Evolutionary conservation across 2,113 vertebrate genomes (phyloP).

Genomic region (Rhodinocichla rosea): DNA sequence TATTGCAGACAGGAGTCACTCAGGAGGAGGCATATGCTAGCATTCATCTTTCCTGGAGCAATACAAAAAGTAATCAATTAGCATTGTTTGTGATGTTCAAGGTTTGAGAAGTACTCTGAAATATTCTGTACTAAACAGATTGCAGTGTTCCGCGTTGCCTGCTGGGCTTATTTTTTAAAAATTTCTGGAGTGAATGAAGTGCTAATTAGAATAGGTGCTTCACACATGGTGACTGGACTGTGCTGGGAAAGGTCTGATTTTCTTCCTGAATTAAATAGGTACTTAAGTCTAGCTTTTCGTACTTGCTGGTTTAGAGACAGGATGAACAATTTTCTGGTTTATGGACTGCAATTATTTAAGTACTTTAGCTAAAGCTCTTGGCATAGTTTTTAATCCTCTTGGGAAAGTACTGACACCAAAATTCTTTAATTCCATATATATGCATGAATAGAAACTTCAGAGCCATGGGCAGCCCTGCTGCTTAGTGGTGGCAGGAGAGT

Average conservation of each 20-base stretch:
- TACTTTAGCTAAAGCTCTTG: neutral
- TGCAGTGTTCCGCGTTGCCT: neutral
- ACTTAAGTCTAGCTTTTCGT: neutral
- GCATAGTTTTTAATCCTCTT: neutral
- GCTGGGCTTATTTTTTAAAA: neutral
- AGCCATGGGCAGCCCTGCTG: neutral
- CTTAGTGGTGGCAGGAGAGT: neutral
- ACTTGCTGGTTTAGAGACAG: neutral
- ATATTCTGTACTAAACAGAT: neutral
- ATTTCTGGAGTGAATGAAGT: neutral
- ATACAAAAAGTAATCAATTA: neutral
- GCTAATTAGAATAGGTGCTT: constrained; percentile 3
- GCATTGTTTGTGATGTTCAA: neutral
- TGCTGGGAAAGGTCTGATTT: neutral
- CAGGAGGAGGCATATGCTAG: neutral
- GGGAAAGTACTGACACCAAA: neutral
- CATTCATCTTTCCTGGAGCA: neutral
- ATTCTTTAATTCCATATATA: neutral
- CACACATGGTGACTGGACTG: neutral
- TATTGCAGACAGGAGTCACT: neutral
- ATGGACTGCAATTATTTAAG: neutral
- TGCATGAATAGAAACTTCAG: neutral
- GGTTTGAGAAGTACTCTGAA: neutral
- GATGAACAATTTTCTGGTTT: constrained; percentile 8
- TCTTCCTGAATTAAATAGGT: neutral